phyloP scores from a whole-genome alignment of 1,140 invertebrate genomes.

The Leptonema lineaticorne region DNA sequence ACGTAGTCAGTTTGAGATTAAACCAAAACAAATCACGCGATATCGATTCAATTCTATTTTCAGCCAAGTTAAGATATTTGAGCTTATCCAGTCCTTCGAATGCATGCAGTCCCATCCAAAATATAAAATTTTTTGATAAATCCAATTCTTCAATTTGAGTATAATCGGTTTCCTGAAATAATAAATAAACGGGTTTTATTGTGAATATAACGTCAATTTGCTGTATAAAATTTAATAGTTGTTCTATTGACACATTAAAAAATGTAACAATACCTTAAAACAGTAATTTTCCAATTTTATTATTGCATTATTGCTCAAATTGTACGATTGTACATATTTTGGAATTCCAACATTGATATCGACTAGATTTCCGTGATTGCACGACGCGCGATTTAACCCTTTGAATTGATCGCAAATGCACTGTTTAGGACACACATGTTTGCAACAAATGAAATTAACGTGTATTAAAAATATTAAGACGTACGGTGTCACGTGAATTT shows the following conservation, averaged over 20 bases:
- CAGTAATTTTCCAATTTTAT: conserved; percentile 54
- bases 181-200: neutral
- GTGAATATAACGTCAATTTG: neutral
- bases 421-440: conserved; percentile 52
- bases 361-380: conserved; percentile 54
- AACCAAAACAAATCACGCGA: conserved; percentile 52
- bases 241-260: neutral
- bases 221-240: neutral
- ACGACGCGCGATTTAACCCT: conserved; percentile 53
- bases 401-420: conserved; percentile 56
- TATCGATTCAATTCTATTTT: conserved; percentile 49
- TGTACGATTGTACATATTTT: conserved; percentile 52
- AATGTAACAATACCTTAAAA: conserved; percentile 49
- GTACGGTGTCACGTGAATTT: no score
- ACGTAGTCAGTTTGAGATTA: conserved; percentile 45
- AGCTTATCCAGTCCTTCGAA: conserved; percentile 50
- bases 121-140: conserved; percentile 53
- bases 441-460: no score
- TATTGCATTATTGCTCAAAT: conserved; percentile 54
- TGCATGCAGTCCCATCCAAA: conserved; percentile 54
- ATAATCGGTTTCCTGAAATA: conserved; percentile 49
- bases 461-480: no score
- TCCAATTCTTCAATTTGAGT: conserved; percentile 48
- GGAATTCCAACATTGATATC: conserved; percentile 53
- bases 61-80: conserved; percentile 48